Evolutionary conservation across 2,888 invertebrate genomes (phyloP).

Genomic region (Xestia ashworthii): DNA sequence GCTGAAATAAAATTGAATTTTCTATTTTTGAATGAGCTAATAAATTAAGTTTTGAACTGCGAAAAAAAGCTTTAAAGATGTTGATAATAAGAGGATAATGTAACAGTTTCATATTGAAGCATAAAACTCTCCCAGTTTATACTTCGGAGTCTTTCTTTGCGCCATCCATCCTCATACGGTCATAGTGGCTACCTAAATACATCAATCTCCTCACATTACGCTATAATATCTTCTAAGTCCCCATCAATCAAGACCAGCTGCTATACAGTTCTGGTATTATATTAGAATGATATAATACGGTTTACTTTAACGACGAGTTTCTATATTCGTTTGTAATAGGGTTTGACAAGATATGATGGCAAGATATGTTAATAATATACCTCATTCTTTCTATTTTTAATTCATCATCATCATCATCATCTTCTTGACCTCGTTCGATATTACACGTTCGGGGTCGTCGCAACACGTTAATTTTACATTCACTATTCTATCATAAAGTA

Average conservation of each 20-base stretch:
- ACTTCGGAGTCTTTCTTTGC: constrained; percentile 40
- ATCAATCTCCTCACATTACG: constrained; percentile 76
- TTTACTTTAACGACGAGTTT: constrained; percentile 33
- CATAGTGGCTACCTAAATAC: constrained; percentile 68
- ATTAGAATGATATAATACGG: constrained; percentile 51
- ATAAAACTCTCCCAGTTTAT: constrained; percentile 9
- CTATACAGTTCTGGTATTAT: constrained; percentile 65
- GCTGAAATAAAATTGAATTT: constrained; percentile 12
- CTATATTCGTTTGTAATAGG: constrained; percentile 14
- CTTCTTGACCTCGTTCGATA: not conserved
- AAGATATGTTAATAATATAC: not conserved
- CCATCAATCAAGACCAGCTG: constrained; percentile 85
- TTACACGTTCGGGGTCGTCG: not conserved
- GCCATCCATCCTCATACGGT: constrained; percentile 65
- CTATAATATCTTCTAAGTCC: constrained; percentile 74
- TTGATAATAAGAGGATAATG: not conserved
- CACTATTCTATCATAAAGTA: not conserved
- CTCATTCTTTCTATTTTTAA: not conserved
- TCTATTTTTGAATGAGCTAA: not conserved
- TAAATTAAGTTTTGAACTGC: not conserved
- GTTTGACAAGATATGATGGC: not conserved
- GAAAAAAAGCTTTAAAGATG: not conserved
- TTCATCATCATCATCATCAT: not conserved
- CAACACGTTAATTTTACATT: not conserved
- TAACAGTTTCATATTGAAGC: not conserved